Base-by-base conservation (phyloP, 2,113 vertebrate genomes). In the Ceyx cyanopectus region DNA sequence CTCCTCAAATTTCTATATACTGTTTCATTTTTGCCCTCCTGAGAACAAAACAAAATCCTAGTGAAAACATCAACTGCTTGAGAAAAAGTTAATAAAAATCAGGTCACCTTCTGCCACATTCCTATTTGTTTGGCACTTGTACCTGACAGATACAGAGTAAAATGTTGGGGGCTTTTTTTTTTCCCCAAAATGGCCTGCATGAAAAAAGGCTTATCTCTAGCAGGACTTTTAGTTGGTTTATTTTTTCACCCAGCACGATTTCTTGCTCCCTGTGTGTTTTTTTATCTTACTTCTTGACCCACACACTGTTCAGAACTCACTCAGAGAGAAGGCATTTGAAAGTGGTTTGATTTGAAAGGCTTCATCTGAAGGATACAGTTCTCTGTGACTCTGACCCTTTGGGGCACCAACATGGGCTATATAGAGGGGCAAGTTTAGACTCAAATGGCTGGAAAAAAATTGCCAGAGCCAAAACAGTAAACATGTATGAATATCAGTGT, bases 91-190 rank as follows among this genome's bases (percentile, higher is more conserved):
- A 14, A 43, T 58, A 30, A 88, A 87, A 93, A 94, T 56, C 81
- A 93, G 80, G 77, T 93, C 81, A 92, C 86, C 74, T 92, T 95
- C 89, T 92, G 84, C 53, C 70, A 87, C 6, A 0, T 72, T 91
- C 29, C 12, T 79, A 7, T 61, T 57, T 79, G 26, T 50, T 56
- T 86, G 68, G 68, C 68, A 81, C 26, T 65, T 48, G 24, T 21
- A 81, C 57, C 66, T 91, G 92, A 70, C 34, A 72, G 46, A 69
- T 29, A 87, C 14, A 62, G 46, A 56, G 29, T 78, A 43, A 91
- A 89, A 83, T 43, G 1, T 16, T 6, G 11, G 67, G 43, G 22
- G 19, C 16, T 69, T 53, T 77, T 63, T 53, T 69, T 60, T 48
- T 5, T 12, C 63, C 40, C 6, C 15, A 10, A 51, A 40, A 60